Conservation (phyloP, 1,140 invertebrate species). For the Meloidogyne hapla region DNA sequence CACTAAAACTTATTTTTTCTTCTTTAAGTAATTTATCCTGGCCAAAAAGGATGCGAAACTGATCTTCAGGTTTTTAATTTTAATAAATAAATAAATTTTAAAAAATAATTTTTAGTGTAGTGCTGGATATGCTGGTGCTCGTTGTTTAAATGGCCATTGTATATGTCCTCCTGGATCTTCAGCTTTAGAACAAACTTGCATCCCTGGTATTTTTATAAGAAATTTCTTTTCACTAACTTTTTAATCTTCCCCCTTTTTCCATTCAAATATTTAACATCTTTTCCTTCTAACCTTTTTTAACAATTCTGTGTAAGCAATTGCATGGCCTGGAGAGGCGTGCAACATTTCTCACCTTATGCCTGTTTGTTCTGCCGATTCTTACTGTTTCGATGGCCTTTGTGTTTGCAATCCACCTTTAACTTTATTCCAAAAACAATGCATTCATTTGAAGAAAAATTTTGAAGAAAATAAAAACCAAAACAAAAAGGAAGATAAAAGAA, state of each 20-base stretch:
- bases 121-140: constrained; percentile 54
- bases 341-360: constrained; percentile 30
- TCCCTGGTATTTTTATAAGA: constrained; percentile 46
- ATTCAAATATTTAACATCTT: background rate
- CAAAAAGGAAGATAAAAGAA: background rate
- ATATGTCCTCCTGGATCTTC: constrained; percentile 56
- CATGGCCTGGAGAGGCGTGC: constrained; percentile 37
- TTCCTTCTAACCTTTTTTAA: constrained; percentile 18
- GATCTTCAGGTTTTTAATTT: constrained; percentile 38
- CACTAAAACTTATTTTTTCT: background rate
- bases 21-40: constrained; percentile 62
- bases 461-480: background rate
- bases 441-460: constrained; percentile 6
- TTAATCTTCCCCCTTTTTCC: background rate
- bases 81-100: background rate
- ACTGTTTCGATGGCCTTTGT: constrained; percentile 35
- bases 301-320: constrained; percentile 31
- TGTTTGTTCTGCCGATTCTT: constrained; percentile 30
- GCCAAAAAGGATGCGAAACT: constrained; percentile 56
- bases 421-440: constrained; percentile 40
- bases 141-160: constrained; percentile 56
- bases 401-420: constrained; percentile 27
- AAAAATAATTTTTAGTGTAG: constrained; percentile 41
- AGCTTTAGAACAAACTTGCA: constrained; percentile 61
- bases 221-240: background rate